Base-by-base conservation (phyloP, 2,888 invertebrate genomes). In the Cinara cedri region DNA sequence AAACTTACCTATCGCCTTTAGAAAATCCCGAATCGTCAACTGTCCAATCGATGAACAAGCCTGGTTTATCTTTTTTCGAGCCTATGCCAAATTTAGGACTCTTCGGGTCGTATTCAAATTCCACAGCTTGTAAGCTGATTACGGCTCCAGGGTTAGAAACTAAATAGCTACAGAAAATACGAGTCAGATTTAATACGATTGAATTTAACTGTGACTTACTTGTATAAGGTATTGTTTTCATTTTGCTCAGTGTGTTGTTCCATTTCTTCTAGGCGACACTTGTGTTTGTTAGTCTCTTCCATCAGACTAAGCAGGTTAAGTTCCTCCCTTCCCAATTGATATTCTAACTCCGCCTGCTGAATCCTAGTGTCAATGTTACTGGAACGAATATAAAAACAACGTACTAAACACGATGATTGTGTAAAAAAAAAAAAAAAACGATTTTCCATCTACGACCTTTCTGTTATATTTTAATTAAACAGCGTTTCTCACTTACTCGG, bases 341-440 rank as follows among this genome's bases (percentile, higher is more conserved):
- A 95, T 85, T 95, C 95, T 83, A 95, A 87, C 86, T 96, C 96
- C 0, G 96, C 96, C 85, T 95, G 95, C 84, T 94, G 92, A 85
- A 96, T 95, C 83, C 95, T 89, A 66, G 92, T 91, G 86, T 96
- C 95, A 81, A 95, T 95, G 86, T 95, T 95, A 84, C 95, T 95
- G 70, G 51, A 71, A 54, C 54, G 51, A 49, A 44, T 19, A 72
- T 21, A 49, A 65, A 34, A 51, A 34, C 34, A 57, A 71, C 51
- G 26, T 16, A 62, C 26, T 72, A 62, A 44, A 44, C 46, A 14
- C 55, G 9, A 54, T 76, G 46, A 76, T 66, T 21, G 11, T 55
- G 19, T 46, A 24, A n/a, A 55, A 55, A 54, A 51, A 24, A 4
- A 8, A 21, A n/a, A 6, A 34, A 34, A 34, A 34, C 34, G 34